phyloP scores from a whole-genome alignment of 2,888 invertebrate genomes.

The Perizoma flavofasciatum region DNA sequence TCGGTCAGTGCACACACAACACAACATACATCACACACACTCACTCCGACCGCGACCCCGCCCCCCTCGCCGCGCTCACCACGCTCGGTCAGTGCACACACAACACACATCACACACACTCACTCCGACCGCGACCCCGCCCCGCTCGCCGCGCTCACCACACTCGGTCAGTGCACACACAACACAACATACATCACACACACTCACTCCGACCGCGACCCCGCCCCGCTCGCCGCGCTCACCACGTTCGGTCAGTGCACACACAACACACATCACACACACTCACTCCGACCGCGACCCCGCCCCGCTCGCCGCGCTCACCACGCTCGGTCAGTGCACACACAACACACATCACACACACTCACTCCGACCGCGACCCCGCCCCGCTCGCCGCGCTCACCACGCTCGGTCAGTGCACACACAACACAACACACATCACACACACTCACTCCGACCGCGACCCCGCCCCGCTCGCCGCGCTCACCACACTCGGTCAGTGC shows the following conservation, averaged over 20 bases:
- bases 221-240: conserved; percentile 89
- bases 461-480: conserved; percentile 88
- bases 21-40: background rate
- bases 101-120: background rate
- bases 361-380: conserved; percentile 85
- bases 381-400: conserved; percentile 89
- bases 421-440: background rate
- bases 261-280: background rate
- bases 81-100: conserved; percentile 81
- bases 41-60: conserved; percentile 85
- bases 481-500: conserved; percentile 86
- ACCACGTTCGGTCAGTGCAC: conserved; percentile 85
- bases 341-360: background rate
- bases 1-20: conserved; percentile 69
- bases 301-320: conserved; percentile 88
- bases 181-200: background rate
- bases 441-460: conserved; percentile 81
- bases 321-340: conserved; percentile 83
- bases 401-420: conserved; percentile 81
- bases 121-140: conserved; percentile 86
- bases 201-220: conserved; percentile 83
- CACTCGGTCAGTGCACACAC: conserved; percentile 76
- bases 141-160: conserved; percentile 89
- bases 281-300: conserved; percentile 85
- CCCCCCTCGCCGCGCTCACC: conserved; percentile 89